phyloP scores from a whole-genome alignment of 1,140 invertebrate genomes.

The Brachionus rubens region DNA sequence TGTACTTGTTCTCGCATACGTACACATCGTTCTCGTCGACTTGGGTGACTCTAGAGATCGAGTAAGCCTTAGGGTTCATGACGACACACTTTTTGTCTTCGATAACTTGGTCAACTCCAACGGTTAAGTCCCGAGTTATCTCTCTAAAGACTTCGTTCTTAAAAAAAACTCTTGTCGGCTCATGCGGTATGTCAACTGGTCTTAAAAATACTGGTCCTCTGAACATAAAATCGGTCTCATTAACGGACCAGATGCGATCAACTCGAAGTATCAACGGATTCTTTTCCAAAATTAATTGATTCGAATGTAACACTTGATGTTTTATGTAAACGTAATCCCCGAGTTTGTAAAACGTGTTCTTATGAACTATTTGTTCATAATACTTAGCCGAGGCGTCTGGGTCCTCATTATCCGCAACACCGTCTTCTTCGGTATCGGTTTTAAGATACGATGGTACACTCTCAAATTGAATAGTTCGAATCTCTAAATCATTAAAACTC shows the following conservation, averaged over 20 bases:
- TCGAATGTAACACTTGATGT: background rate
- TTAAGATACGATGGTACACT: background rate
- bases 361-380: conserved; percentile 11
- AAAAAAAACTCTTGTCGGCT: conserved; percentile 74
- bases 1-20: conserved; percentile 26
- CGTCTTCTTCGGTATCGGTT: background rate
- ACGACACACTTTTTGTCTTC: background rate
- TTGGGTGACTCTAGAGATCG: background rate
- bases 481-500: too few relatives aligned
- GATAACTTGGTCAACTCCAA: background rate
- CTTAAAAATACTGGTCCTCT: conserved; percentile 86
- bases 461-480: background rate
- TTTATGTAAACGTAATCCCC: conserved; percentile 36
- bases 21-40: background rate
- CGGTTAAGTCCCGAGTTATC: background rate
- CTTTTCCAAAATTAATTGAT: background rate
- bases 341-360: background rate
- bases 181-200: conserved; percentile 77
- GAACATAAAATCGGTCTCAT: conserved; percentile 72
- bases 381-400: background rate
- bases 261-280: conserved; percentile 11
- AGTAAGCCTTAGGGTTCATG: background rate
- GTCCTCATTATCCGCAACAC: background rate
- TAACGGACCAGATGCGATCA: background rate
- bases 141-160: conserved; percentile 80